A percentile compares a stretch with the other conserved stretches of the same genome.
These are phyloP conservation scores for Drosophila pachea DNA, from an alignment of 1,140 invertebrate species.

Conservation along the genomic window DNA sequence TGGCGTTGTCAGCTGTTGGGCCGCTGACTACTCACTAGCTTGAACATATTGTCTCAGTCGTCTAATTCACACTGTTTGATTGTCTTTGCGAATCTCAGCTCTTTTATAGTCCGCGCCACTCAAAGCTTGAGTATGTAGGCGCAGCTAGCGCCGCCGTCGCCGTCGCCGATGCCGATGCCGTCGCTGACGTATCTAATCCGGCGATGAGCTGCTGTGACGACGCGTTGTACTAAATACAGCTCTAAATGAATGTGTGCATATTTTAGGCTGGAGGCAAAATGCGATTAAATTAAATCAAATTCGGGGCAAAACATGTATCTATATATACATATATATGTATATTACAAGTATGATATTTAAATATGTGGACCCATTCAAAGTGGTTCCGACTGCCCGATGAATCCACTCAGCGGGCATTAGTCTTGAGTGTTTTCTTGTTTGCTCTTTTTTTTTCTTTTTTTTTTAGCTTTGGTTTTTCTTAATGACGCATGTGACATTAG, in stretches of 20 bases:
- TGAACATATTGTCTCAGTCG: constrained; percentile 73
- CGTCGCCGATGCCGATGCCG: constrained; percentile 33
- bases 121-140: constrained; percentile 5
- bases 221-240: constrained; percentile 63
- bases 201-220: constrained; percentile 39
- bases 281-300: constrained; percentile 54
- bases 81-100: constrained; percentile 48
- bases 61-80: constrained; percentile 70
- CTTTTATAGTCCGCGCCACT: constrained; percentile 49
- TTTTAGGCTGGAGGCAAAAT: constrained; percentile 46
- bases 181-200: constrained; percentile 61
- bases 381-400: constrained; percentile 31
- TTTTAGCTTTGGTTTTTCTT: constrained; percentile 2
- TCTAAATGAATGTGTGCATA: constrained; percentile 47
- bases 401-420: constrained; percentile 23
- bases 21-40: constrained; percentile 67
- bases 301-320: constrained; percentile 30
- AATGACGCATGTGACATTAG: constrained; percentile 44
- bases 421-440: constrained; percentile 40
- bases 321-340: constrained; percentile 1
- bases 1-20: background rate
- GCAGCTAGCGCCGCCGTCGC: constrained; percentile 31
- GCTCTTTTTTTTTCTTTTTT: constrained; percentile 19
- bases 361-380: constrained; percentile 42
- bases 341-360: background rate